A percentile compares a stretch with the other conserved stretches of the same genome.
These are phyloP conservation scores for Drosophila lacicola DNA, from an alignment of 2,888 invertebrate species.

Conservation along the genomic window DNA sequence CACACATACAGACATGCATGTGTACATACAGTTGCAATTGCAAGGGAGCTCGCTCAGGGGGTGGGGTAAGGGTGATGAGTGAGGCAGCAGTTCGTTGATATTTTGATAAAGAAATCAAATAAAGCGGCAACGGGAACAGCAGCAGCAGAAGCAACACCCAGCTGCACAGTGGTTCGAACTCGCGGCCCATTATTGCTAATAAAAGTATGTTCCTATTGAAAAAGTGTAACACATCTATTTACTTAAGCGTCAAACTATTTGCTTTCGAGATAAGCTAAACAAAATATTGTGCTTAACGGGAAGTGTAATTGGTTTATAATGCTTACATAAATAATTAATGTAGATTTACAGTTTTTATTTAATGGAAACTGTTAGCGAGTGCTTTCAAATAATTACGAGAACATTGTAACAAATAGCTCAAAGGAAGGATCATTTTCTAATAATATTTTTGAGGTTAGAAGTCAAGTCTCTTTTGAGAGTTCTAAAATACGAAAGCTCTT, in stretches of 20 bases:
- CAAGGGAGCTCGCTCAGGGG: constrained; percentile 3
- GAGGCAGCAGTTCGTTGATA: constrained; percentile 69
- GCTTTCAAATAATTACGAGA: too few species aligned
- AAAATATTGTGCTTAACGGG: background rate
- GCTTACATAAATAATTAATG: background rate
- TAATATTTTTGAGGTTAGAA: too few species aligned
- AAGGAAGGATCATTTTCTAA: too few species aligned
- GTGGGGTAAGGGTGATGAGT: constrained; percentile 36
- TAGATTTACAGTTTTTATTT: too few species aligned
- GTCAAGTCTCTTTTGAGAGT: too few species aligned
- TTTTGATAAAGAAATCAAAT: constrained; percentile 79
- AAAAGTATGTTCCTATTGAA: background rate
- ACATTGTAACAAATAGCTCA: too few species aligned
- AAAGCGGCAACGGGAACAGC: constrained; percentile 56
- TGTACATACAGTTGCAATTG: constrained; percentile 62
- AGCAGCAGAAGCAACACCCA: constrained; percentile 18
- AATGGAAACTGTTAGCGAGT: too few species aligned
- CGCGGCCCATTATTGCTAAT: constrained; percentile 23
- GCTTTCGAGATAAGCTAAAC: constrained; percentile 5
- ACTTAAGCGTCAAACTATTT: constrained; percentile 23
- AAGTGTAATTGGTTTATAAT: background rate
- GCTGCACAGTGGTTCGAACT: constrained; percentile 47
- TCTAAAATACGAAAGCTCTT: too few species aligned
- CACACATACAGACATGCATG: constrained; percentile 36
- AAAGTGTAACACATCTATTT: constrained; percentile 23